Conservation (phyloP, 2,797 vertebrate species). For the Takifugu rubripes region DNA sequence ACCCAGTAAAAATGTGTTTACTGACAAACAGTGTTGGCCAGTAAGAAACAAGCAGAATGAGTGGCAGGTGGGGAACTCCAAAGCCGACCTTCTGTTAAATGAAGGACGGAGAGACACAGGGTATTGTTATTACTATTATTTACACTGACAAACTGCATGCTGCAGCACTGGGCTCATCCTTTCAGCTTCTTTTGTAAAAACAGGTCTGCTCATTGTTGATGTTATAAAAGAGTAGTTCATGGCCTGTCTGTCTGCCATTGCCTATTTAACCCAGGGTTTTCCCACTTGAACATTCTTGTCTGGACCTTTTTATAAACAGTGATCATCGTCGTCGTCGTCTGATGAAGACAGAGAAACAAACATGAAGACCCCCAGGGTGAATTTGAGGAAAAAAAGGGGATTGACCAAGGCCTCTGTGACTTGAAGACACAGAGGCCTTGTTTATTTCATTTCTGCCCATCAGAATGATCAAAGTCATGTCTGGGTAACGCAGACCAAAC, state of each 20-base stretch:
- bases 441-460: not conserved
- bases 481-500: too few relatives aligned
- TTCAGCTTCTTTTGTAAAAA: constrained; percentile 31
- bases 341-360: not conserved
- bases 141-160: constrained; percentile 55
- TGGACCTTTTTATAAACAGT: not conserved
- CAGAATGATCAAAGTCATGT: not conserved
- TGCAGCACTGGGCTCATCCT: constrained; percentile 31
- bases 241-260: constrained; percentile 3
- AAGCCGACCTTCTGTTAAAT: constrained; percentile 13
- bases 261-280: not conserved
- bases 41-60: constrained; percentile 6
- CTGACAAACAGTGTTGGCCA: constrained; percentile 1
- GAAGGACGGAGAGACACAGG: constrained; percentile 6
- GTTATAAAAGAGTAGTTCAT: constrained; percentile 12
- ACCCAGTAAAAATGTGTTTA: constrained; percentile 3
- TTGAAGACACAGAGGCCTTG: not conserved
- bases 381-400: not conserved
- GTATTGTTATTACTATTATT: constrained; percentile 22
- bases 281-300: not conserved
- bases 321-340: not conserved
- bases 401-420: not conserved
- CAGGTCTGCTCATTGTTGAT: constrained; percentile 9
- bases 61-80: constrained; percentile 3
- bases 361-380: not conserved